Evolutionary conservation across 2,113 vertebrate genomes (phyloP).

Genomic region (Cyprinodon tularosa): DNA sequence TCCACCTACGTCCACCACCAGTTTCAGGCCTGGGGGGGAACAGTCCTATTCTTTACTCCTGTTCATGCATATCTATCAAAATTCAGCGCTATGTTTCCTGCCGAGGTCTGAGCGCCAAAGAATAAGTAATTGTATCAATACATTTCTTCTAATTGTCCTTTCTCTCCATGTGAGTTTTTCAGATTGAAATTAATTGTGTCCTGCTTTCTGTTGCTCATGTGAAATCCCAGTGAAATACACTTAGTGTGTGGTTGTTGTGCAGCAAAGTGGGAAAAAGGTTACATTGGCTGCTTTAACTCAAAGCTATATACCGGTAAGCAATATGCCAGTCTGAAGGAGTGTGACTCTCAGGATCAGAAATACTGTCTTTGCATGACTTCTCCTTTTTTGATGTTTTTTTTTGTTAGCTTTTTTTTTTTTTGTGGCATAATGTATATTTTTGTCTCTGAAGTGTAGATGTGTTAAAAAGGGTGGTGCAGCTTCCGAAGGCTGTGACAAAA

Average conservation of each 20-base stretch:
- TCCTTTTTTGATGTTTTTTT: constrained; percentile 3
- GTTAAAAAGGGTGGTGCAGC: constrained; percentile 52
- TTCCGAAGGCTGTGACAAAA: constrained; percentile 64
- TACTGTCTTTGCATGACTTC: background rate
- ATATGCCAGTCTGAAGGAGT: background rate
- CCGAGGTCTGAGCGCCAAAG: too few relatives aligned
- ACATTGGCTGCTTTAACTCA: background rate
- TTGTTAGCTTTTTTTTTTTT: background rate
- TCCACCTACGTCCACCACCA: too few relatives aligned
- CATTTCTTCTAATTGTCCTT: too few relatives aligned
- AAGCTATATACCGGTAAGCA: too few relatives aligned
- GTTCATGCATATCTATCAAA: too few relatives aligned
- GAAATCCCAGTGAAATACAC: background rate
- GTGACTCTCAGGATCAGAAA: background rate
- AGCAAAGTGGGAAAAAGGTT: background rate
- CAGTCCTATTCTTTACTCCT: too few relatives aligned
- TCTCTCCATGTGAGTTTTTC: background rate
- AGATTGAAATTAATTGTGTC: background rate
- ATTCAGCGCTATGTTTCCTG: too few relatives aligned
- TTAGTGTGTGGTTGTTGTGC: background rate
- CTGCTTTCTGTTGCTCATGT: background rate
- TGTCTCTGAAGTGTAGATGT: constrained; percentile 33
- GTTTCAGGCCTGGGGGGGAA: too few relatives aligned
- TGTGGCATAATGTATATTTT: constrained; percentile 15
- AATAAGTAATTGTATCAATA: too few relatives aligned